phyloP scores from a whole-genome alignment of 2,888 invertebrate species.

The Lissocephala sabroskyi region DNA sequence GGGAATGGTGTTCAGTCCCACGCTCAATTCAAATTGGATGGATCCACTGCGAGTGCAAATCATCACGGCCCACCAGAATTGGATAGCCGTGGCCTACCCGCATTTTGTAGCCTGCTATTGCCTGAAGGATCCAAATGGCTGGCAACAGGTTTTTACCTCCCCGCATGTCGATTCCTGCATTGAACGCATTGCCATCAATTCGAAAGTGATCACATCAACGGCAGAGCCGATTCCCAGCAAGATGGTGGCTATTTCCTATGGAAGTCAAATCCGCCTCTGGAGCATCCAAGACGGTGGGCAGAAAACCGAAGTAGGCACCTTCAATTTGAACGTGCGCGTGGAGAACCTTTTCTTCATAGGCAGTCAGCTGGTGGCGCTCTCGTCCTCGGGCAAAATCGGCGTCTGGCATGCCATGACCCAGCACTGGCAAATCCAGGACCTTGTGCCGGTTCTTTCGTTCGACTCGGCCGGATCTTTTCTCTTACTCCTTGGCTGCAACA shows the following conservation, averaged over 20 bases:
- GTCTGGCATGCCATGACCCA: slow-evolving; percentile 99
- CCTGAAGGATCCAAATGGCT: slow-evolving; percentile 96
- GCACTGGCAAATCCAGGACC: slow-evolving; percentile 98
- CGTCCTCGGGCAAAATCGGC: slow-evolving; percentile 93
- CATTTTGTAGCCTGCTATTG: slow-evolving; percentile 96
- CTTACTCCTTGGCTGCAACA: slow-evolving; percentile 93
- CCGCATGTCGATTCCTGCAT: slow-evolving; percentile 90
- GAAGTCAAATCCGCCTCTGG: slow-evolving; percentile 84
- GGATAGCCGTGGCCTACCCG: slow-evolving; percentile 97
- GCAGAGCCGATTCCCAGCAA: slow-evolving; percentile 77
- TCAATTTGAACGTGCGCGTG: slow-evolving; percentile 92
- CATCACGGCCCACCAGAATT: slow-evolving; percentile 97
- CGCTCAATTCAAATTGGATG: slow-evolving; percentile 76
- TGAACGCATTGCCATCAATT: slow-evolving; percentile 93
- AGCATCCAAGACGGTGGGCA: slow-evolving; percentile 84
- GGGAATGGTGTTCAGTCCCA: slow-evolving; percentile 79
- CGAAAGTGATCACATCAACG: slow-evolving; percentile 74
- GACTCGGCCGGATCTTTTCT: slow-evolving; percentile 98
- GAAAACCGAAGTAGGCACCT: slow-evolving; percentile 86
- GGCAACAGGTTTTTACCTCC: slow-evolving; percentile 96
- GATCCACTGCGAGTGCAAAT: slow-evolving; percentile 92
- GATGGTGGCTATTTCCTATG: slow-evolving; percentile 89
- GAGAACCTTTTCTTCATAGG: slow-evolving; percentile 98
- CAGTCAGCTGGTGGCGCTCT: slow-evolving; percentile 96
- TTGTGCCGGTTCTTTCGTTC: slow-evolving; percentile 94